Evolutionary conservation across 1,140 invertebrate genomes (phyloP), one percentile per base, ranked within the genome.

Genomic region (Gerris buenoi): DNA sequence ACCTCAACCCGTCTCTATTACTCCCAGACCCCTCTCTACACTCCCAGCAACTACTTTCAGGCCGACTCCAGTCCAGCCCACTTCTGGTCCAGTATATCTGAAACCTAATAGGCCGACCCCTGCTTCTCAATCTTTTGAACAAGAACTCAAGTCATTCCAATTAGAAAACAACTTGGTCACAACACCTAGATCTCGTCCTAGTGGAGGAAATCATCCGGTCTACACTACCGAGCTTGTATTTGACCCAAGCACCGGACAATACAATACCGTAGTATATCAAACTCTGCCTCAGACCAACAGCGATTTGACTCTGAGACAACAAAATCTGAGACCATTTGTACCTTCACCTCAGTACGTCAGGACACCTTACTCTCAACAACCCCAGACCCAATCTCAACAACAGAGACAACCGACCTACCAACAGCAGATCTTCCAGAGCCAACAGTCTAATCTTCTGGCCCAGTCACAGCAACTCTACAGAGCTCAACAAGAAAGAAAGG

Each of bases 221-320:
- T 90, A 90, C 76, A 85, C 86, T 63, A 88, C 88, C 23, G 86
- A 90, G 72, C 77, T 90, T 5, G 82, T 90, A 0, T 90, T 83
- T 76, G 88, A 91, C 77, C 88, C 87, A 56, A 74, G 81, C n/a
- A 85, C 84, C 69, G 88, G 88, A 67, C 85, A 88, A 73, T 90
- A 90, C 80, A 87, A 89, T 72, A 88, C 88, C 15, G 85, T 89
- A 68, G 78, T 89, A 27, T 89, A 85, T 78, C 89, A 90, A 76
- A 82, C 82, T 28, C 76, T 90, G 62, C 88, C 88, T 18, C 86
- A 89, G 74, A 84, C 83, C 18, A 29, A 33, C 67, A 86, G 86
- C 67, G 85, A 87, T 68, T 81, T 87, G 71, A 83, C 82, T 67
- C 75, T 89, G 65, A 88, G 84, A 76, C 86, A 88, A 71, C 82